Percentiles rank a stretch among this genome's conserved stretches.
phyloP scores from a whole-genome alignment of 2,888 invertebrate species.

The Netelia fuscicornis region DNA sequence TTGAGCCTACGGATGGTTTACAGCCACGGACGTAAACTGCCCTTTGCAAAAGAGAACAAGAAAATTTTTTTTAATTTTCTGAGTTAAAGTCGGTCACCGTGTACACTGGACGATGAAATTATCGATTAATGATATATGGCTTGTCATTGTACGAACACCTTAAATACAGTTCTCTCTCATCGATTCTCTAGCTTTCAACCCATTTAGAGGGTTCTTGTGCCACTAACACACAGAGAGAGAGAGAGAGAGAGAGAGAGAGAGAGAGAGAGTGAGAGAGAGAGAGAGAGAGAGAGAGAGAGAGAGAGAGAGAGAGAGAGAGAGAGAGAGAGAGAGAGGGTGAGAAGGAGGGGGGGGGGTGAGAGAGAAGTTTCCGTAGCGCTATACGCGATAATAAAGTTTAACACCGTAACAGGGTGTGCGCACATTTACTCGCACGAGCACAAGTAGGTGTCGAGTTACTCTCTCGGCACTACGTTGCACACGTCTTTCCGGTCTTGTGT shows the following conservation, averaged over 20 bases:
- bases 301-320: no score
- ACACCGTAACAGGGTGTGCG: constrained; percentile 35
- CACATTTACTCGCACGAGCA: constrained; percentile 20
- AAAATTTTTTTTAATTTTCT: no score
- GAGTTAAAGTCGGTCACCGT: no score
- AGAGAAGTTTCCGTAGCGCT: constrained; percentile 1
- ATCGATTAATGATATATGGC: background rate
- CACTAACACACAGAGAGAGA: background rate
- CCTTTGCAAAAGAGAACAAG: no score
- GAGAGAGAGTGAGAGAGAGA: no score
- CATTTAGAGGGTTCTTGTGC: constrained; percentile 26
- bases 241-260: background rate
- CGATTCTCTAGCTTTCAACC: constrained; percentile 7
- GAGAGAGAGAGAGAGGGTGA: background rate
- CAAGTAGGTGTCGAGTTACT: constrained; percentile 50
- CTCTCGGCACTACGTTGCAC: constrained; percentile 37
- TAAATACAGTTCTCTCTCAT: background rate
- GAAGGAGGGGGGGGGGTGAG: no score
- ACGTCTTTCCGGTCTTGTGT: constrained; percentile 46
- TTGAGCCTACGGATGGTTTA: no score
- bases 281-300: background rate
- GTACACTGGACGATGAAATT: background rate
- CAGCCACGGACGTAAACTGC: no score
- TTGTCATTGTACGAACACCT: constrained; percentile 8
- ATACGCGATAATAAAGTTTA: constrained; percentile 57